These are phyloP conservation scores for Narcine bancroftii DNA, from an alignment of 2,113 vertebrate genomes.

Conservation along the genomic window DNA sequence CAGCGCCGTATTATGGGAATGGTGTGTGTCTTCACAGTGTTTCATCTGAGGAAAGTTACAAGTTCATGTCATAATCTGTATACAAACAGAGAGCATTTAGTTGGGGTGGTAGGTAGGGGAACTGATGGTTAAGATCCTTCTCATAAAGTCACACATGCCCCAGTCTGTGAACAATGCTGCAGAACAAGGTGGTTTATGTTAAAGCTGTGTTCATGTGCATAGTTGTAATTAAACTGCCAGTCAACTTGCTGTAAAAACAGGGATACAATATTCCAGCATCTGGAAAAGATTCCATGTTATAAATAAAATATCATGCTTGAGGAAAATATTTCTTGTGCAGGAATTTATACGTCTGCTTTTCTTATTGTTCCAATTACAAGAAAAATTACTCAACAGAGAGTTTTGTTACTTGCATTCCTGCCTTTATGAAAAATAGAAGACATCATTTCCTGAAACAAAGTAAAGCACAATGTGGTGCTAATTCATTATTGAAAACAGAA, in stretches of 20 bases:
- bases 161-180: background rate
- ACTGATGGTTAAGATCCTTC: background rate
- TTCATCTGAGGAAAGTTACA: background rate
- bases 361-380: background rate
- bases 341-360: background rate
- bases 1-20: background rate
- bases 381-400: background rate
- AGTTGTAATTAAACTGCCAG: background rate
- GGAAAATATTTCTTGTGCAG: background rate
- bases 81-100: background rate
- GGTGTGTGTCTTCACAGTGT: no score
- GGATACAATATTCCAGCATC: background rate
- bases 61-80: background rate
- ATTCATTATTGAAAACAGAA: background rate
- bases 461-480: background rate
- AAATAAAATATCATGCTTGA: background rate
- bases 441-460: constrained; percentile 10
- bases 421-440: background rate
- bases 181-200: background rate
- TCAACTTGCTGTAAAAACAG: background rate
- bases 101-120: background rate
- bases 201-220: background rate
- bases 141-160: background rate
- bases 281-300: background rate
- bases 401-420: background rate